These are phyloP conservation scores for Pyrrhia umbra DNA, from an alignment of 2,888 invertebrate genomes.

Conservation along the genomic window DNA sequence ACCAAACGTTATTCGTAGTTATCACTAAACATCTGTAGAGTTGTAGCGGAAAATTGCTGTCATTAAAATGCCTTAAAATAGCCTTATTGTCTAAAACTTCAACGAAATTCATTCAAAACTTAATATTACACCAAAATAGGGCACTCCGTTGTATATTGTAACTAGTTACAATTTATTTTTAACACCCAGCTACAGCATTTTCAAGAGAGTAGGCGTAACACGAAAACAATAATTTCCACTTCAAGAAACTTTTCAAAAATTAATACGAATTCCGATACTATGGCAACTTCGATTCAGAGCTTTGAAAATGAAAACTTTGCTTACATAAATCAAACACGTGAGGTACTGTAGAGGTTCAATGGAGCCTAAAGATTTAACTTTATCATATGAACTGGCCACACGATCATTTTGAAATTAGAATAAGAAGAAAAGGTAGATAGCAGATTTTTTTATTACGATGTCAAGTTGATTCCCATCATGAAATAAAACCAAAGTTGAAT, in stretches of 20 bases:
- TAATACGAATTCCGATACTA: not conserved
- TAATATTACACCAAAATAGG: slow-evolving; percentile 11
- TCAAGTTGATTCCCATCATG: no score
- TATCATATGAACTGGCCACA: no score
- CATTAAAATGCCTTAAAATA: not conserved
- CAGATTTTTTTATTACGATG: no score
- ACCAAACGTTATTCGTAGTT: no score
- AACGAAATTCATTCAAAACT: not conserved
- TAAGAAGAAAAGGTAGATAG: no score
- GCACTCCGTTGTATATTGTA: not conserved
- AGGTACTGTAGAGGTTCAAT: no score
- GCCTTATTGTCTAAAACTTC: not conserved
- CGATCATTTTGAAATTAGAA: no score
- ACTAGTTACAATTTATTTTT: not conserved
- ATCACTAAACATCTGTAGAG: no score
- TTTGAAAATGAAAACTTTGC: slow-evolving; percentile 6
- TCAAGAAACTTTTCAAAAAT: not conserved
- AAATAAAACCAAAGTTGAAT: no score
- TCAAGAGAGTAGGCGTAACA: not conserved
- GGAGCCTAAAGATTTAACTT: no score
- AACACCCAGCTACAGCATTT: not conserved
- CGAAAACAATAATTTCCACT: slow-evolving; percentile 14
- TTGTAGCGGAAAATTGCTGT: no score
- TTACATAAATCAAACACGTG: not conserved
- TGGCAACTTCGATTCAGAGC: not conserved